Percentiles rank a stretch among this genome's conserved stretches.
These are phyloP conservation scores for Puffinus mauretanicus DNA, from an alignment of 2,113 vertebrate species.

Conservation along the genomic window DNA sequence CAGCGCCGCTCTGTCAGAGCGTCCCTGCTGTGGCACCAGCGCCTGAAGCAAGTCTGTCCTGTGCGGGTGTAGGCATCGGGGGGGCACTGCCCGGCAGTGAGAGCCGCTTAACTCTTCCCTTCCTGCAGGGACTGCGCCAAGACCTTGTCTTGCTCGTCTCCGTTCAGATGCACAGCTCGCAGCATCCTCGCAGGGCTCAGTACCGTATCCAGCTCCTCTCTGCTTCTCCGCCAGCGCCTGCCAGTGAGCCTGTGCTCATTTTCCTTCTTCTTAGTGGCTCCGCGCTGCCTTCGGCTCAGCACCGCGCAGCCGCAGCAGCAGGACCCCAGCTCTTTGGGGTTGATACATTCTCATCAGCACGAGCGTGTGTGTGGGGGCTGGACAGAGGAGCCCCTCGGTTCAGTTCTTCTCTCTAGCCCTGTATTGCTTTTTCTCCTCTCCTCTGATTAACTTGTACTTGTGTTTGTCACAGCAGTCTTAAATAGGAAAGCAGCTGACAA, in stretches of 20 bases:
- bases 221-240: not conserved
- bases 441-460: rapidly evolving
- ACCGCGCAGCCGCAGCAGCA: rapidly evolving
- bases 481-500: not conserved
- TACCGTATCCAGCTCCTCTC: not conserved
- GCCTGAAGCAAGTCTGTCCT: not conserved
- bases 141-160: no score
- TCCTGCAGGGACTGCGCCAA: not conserved
- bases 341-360: rapidly evolving
- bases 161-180: rapidly evolving
- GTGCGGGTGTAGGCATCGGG: not conserved
- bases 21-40: not conserved
- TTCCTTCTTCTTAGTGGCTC: not conserved
- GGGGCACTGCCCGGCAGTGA: not conserved
- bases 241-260: rapidly evolving
- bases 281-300: rapidly evolving
- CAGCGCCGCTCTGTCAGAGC: not conserved
- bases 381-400: not conserved
- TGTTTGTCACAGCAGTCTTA: not conserved
- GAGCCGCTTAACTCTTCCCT: not conserved
- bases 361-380: not conserved
- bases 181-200: not conserved
- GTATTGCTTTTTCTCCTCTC: no score
- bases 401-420: not conserved
- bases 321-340: not conserved